phyloP scores from a whole-genome alignment of 2,797 vertebrate species.

The Valencia hispanica region DNA sequence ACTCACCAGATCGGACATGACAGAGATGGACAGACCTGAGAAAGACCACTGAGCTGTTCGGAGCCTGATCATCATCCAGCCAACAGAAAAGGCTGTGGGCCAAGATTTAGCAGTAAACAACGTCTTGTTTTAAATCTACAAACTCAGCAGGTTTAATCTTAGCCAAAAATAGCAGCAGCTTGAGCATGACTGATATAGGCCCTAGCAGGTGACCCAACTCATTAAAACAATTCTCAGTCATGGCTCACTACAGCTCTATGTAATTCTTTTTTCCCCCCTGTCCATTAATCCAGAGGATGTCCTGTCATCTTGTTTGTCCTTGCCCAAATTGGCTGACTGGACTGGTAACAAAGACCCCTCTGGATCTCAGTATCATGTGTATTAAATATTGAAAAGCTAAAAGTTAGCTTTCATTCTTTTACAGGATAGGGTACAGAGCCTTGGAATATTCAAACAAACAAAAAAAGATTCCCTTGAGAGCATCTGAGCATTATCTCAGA shows the following conservation, averaged over 20 bases:
- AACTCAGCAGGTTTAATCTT: not conserved
- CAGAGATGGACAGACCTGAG: conserved; percentile 41
- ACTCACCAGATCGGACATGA: conserved; percentile 24
- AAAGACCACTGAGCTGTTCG: conserved; percentile 44
- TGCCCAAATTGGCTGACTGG: conserved; percentile 38
- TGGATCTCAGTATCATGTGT: conserved; percentile 4
- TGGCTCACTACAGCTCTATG: not conserved
- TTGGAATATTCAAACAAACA: too few species aligned
- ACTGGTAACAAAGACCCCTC: not conserved
- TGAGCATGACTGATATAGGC: not conserved
- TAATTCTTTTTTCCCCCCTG: conserved; percentile 1
- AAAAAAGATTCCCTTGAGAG: too few species aligned
- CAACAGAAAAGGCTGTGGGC: conserved; percentile 12
- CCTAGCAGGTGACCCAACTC: conserved; percentile 2
- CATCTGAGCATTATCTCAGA: too few species aligned
- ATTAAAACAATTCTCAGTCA: not conserved
- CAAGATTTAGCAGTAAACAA: conserved; percentile 22
- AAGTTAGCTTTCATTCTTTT: not conserved
- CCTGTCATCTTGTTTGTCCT: conserved; percentile 17
- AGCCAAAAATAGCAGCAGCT: conserved; percentile 3
- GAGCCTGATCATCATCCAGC: conserved; percentile 28
- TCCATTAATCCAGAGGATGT: conserved; percentile 8
- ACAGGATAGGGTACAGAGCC: not conserved
- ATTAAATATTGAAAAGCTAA: conserved; percentile 7
- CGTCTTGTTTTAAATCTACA: not conserved